Evolutionary conservation across 2,797 vertebrate genomes (phyloP), one percentile per base, ranked within the genome.

Genomic region (Amazona ochrocephala): DNA sequence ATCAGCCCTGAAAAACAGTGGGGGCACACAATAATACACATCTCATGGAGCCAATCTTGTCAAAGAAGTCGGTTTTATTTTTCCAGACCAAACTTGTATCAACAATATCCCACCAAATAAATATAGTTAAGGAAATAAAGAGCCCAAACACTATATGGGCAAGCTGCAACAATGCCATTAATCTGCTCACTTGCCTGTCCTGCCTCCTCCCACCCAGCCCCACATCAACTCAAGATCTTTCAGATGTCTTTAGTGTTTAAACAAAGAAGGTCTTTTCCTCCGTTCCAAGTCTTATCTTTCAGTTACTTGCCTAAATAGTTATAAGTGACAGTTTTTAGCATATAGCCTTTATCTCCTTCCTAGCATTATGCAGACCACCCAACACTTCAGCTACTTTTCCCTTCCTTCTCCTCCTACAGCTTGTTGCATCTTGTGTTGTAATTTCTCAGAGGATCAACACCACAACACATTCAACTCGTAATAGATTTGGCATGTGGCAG

Each of bases 251-350:
- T 24, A 64, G 79, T 80, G 56, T 88, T 88, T 32, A 84, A 95
- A 94, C 85, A 94, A 93, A 95, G 50, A 71, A 94, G 58, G 54
- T 61, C 64, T 94, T 92, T 95, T 89, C 84, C 84, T 48, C 93
- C 77, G 60, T 90, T 95, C 88, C 94, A 95, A 95, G 88, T 84
- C 92, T 76, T 76, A 67, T 39, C 65, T 93, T 95, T 92, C 81
- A 96, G 71, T 89, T 92, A 42, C 84, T 89, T 90, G 86, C 77
- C 73, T 89, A 82, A 73, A 76, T 34, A 93, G 47, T 73, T 94
- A 13, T 41, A 95, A 95, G 92, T 81, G 95, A 96, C 94, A 92
- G 44, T 70, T 95, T 93, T 91, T 81, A 91, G 67, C 74, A 91
- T n/a, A 18, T 3, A 88, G 62, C 27, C 62, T 78, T 93, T 93